A percentile compares a stretch with the other conserved stretches of the same genome.
Evolutionary conservation across 2,113 vertebrate species (phyloP).

Genomic region (Eurystomus gularis): DNA sequence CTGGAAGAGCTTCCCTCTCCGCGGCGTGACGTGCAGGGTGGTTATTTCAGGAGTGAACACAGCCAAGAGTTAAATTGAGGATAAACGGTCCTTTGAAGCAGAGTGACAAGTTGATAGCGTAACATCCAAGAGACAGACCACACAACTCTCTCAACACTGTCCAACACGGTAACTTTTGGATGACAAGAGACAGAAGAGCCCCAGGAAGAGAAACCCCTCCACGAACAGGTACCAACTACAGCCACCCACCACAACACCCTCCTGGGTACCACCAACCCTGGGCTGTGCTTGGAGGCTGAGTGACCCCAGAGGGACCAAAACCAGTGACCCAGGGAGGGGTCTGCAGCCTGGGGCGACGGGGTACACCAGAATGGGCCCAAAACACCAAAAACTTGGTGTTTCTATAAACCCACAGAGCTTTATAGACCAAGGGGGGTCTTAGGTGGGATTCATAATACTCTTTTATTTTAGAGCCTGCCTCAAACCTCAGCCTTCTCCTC

Average conservation of each 20-base stretch:
- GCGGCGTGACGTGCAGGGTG: rapidly evolving
- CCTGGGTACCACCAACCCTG: rapidly evolving
- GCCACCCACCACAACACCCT: rapidly evolving
- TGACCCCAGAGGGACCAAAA: not conserved
- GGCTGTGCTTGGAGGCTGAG: rapidly evolving
- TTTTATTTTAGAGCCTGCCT: not conserved
- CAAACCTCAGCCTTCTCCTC: not conserved
- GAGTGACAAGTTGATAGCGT: not conserved
- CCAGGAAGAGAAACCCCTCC: not conserved
- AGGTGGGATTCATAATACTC: rapidly evolving
- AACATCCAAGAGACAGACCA: not conserved
- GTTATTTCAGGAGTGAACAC: not conserved
- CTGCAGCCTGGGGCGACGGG: not conserved
- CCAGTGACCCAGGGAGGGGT: not conserved
- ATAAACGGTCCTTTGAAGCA: not conserved
- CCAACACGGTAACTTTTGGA: rapidly evolving
- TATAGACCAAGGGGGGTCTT: not conserved
- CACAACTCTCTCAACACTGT: not conserved
- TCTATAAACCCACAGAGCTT: not conserved
- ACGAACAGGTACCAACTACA: not conserved
- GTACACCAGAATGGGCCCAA: rapidly evolving
- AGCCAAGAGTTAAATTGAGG: not conserved
- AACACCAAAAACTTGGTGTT: not conserved
- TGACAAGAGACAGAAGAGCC: rapidly evolving
- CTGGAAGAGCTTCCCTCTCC: not conserved